These are phyloP conservation scores for Mythimna lalbum DNA, from an alignment of 2,888 invertebrate genomes.

Conservation along the genomic window DNA sequence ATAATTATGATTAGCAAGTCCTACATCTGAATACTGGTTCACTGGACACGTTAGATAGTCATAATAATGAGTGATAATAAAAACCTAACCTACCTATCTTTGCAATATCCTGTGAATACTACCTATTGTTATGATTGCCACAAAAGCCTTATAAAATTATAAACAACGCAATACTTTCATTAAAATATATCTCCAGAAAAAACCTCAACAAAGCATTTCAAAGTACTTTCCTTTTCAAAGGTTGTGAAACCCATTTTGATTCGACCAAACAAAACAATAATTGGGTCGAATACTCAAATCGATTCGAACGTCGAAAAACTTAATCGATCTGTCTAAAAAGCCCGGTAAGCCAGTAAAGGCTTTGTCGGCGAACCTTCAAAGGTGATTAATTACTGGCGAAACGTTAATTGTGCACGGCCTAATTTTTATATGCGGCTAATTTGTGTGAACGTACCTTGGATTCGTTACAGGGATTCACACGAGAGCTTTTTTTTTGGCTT, in stretches of 20 bases:
- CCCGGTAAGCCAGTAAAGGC: slow-evolving; percentile 36
- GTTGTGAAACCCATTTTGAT: slow-evolving; percentile 41
- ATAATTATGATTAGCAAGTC: no score
- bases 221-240: slow-evolving; percentile 26
- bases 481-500: slow-evolving; percentile 30
- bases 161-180: background rate
- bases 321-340: slow-evolving; percentile 61
- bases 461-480: slow-evolving; percentile 54
- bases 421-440: slow-evolving; percentile 66
- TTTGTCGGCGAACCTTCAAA: slow-evolving; percentile 65
- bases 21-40: no score
- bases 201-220: slow-evolving; percentile 10
- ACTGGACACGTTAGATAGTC: no score
- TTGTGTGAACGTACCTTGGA: slow-evolving; percentile 58
- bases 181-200: background rate
- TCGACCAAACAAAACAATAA: slow-evolving; percentile 51
- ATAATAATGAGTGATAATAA: background rate
- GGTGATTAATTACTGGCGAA: slow-evolving; percentile 70
- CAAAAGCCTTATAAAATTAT: background rate
- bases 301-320: slow-evolving; percentile 55
- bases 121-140: no score
- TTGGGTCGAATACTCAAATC: slow-evolving; percentile 56
- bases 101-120: no score
- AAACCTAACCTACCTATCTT: no score
- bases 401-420: slow-evolving; percentile 65